phyloP scores from a whole-genome alignment of 1,140 invertebrate species.

The Halesus radiatus region DNA sequence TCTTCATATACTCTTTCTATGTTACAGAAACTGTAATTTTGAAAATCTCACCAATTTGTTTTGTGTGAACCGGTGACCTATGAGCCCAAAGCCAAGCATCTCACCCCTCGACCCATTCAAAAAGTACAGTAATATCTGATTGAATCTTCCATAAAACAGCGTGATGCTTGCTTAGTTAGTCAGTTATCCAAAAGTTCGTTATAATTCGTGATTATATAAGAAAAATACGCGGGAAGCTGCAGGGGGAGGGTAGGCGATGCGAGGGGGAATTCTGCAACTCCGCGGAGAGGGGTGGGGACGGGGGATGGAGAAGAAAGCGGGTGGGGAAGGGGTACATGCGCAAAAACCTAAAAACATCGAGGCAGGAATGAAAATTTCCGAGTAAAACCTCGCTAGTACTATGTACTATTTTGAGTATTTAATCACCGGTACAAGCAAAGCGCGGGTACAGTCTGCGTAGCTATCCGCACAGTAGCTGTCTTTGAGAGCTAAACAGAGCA shows the following conservation, averaged over 20 bases:
- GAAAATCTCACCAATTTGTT: too few species aligned
- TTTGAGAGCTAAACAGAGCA: too few species aligned
- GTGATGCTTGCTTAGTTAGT: too few species aligned
- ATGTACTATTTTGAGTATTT: slow-evolving; percentile 55
- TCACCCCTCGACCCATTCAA: too few species aligned
- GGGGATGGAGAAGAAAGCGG: slow-evolving; percentile 14
- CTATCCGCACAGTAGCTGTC: neutral
- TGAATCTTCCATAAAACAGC: too few species aligned
- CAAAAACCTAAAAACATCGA: slow-evolving; percentile 56
- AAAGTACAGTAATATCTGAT: too few species aligned
- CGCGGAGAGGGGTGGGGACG: neutral
- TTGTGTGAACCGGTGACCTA: too few species aligned
- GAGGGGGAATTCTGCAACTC: slow-evolving; percentile 48
- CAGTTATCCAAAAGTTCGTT: too few species aligned
- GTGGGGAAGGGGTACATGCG: slow-evolving; percentile 52
- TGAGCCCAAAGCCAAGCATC: too few species aligned
- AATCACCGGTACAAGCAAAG: slow-evolving; percentile 49
- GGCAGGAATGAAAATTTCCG: slow-evolving; percentile 51
- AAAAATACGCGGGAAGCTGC: neutral
- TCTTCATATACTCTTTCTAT: too few species aligned
- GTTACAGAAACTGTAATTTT: too few species aligned
- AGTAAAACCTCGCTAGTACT: slow-evolving; percentile 50
- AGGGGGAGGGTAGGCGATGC: neutral
- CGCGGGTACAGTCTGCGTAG: slow-evolving; percentile 45
- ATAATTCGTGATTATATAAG: neutral